A percentile compares a stretch with the other conserved stretches of the same genome.
These are phyloP conservation scores for Jaculus jaculus DNA, from an alignment of 2,113 vertebrate genomes.

Conservation along the genomic window DNA sequence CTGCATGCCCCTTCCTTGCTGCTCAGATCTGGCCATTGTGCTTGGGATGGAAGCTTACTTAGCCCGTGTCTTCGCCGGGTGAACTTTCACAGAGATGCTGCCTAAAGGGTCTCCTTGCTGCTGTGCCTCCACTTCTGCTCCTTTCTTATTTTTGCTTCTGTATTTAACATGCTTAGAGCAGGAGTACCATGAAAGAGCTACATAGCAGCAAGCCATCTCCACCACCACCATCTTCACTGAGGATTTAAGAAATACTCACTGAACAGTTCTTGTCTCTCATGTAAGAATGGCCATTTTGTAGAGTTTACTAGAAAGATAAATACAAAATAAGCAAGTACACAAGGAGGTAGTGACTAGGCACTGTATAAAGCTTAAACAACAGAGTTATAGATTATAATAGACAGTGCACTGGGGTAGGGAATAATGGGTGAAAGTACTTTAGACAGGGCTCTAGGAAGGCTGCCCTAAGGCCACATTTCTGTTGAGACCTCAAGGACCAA, in stretches of 20 bases:
- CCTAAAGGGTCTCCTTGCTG: background rate
- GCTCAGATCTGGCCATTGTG: too few relatives aligned
- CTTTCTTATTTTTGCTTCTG: background rate
- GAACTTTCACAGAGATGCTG: too few relatives aligned
- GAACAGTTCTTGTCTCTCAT: background rate
- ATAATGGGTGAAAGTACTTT: accelerated
- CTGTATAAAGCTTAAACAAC: accelerated
- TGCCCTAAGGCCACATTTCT: background rate
- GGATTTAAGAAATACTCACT: background rate
- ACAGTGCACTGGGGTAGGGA: accelerated
- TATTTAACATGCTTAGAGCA: background rate
- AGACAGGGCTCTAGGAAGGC: background rate
- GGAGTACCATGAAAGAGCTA: background rate
- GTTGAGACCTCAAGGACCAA: background rate
- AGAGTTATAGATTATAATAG: background rate
- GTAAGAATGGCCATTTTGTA: background rate
- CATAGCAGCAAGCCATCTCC: background rate
- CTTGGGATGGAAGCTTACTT: too few relatives aligned
- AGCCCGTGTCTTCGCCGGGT: background rate
- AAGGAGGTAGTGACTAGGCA: background rate
- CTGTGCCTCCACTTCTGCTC: background rate
- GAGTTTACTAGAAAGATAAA: background rate
- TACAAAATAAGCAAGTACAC: background rate
- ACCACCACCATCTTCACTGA: too few relatives aligned
- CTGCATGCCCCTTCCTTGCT: background rate